Evolutionary conservation across 2,113 vertebrate genomes (phyloP), one percentile per base, ranked within the genome.

Genomic region (Pseudopodoces humilis): DNA sequence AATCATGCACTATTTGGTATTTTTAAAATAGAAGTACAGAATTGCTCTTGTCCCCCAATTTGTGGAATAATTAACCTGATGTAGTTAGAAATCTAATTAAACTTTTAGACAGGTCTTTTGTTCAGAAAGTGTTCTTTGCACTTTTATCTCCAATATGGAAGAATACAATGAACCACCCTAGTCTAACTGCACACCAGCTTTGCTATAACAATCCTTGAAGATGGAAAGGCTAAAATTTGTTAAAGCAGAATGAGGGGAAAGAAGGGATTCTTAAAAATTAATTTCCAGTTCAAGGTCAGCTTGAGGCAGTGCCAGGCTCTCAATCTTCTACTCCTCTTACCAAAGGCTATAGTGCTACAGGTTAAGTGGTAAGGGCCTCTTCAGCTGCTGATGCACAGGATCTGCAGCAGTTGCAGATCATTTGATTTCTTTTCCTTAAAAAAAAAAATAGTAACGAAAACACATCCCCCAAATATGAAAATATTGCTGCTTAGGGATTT

Each of bases 1-100:
- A 13, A 19, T 41, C 27, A 22, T 18, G 5, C 11, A 0, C 25
- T 74, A 43, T 44, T 74, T 5, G 0, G 0, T 75, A 30, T 47
- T 90, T 87, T 90, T 22, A 39, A 70, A 91, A 81, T 55, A 15
- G 30, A 88, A 77, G 8, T 37, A 64, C 31, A 56, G 25, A 89
- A 52, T 37, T 60, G 5, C 35, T 86, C 31, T 53, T 28, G 19
- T 41, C 12, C 9, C 4, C 14, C 11, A 52, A 0, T 72, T 63
- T 41, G 11, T 74, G 41, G 4, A 77, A 71, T 49, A 67, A 62
- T 43, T 83, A 64, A 62, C 78, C 25, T 52, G 35, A 70, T 28
- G 13, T 46, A 58, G 15, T 58, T 49, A 72, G 60, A 86, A 80
- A 76, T 63, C 21, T 31, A 55, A 35, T 47, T 64, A 71, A 82